Percentiles rank a stretch among this genome's conserved stretches.
phyloP scores from a whole-genome alignment of 1,140 invertebrate species.

The Tetranychus cinnabarinus region DNA sequence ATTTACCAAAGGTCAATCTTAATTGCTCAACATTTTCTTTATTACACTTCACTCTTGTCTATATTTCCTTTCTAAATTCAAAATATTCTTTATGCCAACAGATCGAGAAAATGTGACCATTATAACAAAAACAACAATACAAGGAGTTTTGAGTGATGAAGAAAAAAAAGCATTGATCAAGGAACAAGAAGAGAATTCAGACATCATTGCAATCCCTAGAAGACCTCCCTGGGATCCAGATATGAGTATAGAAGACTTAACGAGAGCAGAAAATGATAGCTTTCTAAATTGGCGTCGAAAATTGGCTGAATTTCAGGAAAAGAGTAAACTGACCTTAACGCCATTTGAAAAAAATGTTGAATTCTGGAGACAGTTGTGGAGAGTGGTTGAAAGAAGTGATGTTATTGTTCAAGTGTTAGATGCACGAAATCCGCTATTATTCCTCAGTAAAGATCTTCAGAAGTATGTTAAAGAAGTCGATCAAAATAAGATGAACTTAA shows the following conservation, averaged over 20 bases:
- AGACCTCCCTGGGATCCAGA: constrained; percentile 53
- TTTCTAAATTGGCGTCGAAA: constrained; percentile 71
- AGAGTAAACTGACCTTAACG: constrained; percentile 55
- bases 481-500: constrained; percentile 45
- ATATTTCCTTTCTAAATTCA: neutral
- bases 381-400: constrained; percentile 84
- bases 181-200: constrained; percentile 36
- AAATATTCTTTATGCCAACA: constrained; percentile 14
- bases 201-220: constrained; percentile 47
- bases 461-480: constrained; percentile 68
- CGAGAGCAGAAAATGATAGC: constrained; percentile 43
- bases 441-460: constrained; percentile 80
- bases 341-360: constrained; percentile 96
- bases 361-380: constrained; percentile 95
- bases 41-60: neutral
- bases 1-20: constrained; percentile 34
- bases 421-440: constrained; percentile 82
- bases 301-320: constrained; percentile 52
- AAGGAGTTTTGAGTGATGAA: constrained; percentile 19
- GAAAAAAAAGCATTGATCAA: constrained; percentile 33
- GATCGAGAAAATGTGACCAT: constrained; percentile 60
- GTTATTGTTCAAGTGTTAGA: constrained; percentile 88
- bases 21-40: neutral
- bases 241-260: constrained; percentile 50
- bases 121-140: constrained; percentile 33